These are phyloP conservation scores for Ips nitidus DNA, from an alignment of 1,140 invertebrate species.

Conservation along the genomic window DNA sequence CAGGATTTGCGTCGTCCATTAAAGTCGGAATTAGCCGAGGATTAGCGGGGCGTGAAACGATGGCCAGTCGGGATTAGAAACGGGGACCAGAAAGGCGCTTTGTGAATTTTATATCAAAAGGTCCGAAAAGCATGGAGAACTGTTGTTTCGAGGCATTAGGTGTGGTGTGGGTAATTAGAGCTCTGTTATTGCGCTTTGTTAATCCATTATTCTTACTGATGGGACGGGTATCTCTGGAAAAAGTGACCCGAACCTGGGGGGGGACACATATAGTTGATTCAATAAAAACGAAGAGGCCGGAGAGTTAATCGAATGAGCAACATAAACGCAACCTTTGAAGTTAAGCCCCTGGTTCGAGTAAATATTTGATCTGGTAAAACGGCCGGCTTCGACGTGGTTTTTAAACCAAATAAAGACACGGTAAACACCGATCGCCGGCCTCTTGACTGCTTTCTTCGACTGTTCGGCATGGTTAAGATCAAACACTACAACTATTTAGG, in stretches of 20 bases:
- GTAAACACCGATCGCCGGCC: slow-evolving; percentile 26
- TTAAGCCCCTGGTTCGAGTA: slow-evolving; percentile 31
- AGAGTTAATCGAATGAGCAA: not conserved
- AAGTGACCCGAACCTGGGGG: too few species aligned
- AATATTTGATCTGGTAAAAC: slow-evolving; percentile 35
- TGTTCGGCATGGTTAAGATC: slow-evolving; percentile 20
- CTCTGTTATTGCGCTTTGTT: not conserved
- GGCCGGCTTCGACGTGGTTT: slow-evolving; percentile 31
- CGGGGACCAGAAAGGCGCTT: slow-evolving; percentile 20
- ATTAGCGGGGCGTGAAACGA: slow-evolving; percentile 37
- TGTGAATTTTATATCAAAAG: slow-evolving; percentile 39
- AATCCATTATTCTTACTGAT: slow-evolving; percentile 4
- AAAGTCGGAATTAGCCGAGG: slow-evolving; percentile 24
- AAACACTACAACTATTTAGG: slow-evolving; percentile 32
- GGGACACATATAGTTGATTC: too few species aligned
- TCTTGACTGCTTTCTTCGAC: slow-evolving; percentile 24
- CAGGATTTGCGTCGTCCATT: slow-evolving; percentile 28
- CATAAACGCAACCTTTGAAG: slow-evolving; percentile 30
- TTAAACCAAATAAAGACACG: slow-evolving; percentile 33
- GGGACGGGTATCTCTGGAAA: too few species aligned
- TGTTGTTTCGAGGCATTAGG: slow-evolving; percentile 15
- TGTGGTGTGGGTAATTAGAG: slow-evolving; percentile 19
- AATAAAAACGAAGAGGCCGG: not conserved
- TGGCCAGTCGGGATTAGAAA: slow-evolving; percentile 34
- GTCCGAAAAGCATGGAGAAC: not conserved